Evolutionary conservation across 2,113 vertebrate species (phyloP).

Genomic region (Odocoileus hemionus): DNA sequence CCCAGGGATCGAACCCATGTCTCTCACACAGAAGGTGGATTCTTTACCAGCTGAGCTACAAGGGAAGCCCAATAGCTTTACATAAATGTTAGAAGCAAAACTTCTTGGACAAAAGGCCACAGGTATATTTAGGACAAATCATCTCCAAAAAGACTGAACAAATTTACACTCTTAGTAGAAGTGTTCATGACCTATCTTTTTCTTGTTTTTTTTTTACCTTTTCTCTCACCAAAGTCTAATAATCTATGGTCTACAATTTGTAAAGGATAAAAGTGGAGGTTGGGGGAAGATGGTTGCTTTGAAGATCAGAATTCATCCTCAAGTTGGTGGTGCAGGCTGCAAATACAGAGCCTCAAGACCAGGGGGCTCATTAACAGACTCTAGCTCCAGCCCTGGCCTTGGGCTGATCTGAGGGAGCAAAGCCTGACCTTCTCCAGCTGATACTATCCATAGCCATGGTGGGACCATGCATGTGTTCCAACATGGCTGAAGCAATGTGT

Average conservation of each 20-base stretch:
- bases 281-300: background rate
- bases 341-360: background rate
- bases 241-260: background rate
- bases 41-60: background rate
- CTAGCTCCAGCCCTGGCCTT: background rate
- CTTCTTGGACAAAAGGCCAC: background rate
- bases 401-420: background rate
- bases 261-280: background rate
- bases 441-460: background rate
- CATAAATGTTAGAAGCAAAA: background rate
- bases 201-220: background rate
- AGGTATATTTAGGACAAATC: background rate
- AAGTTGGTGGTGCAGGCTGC: background rate
- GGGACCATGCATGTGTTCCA: background rate
- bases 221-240: background rate
- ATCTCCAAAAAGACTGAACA: background rate
- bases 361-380: background rate
- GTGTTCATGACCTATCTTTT: background rate
- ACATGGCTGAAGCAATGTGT: background rate
- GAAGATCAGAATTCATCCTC: background rate
- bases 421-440: background rate
- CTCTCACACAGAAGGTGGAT: background rate
- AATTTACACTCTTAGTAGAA: background rate
- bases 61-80: background rate
- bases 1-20: background rate